Evolutionary conservation across 2,888 invertebrate species (phyloP).

Genomic region (Mellilla xanthometata): DNA sequence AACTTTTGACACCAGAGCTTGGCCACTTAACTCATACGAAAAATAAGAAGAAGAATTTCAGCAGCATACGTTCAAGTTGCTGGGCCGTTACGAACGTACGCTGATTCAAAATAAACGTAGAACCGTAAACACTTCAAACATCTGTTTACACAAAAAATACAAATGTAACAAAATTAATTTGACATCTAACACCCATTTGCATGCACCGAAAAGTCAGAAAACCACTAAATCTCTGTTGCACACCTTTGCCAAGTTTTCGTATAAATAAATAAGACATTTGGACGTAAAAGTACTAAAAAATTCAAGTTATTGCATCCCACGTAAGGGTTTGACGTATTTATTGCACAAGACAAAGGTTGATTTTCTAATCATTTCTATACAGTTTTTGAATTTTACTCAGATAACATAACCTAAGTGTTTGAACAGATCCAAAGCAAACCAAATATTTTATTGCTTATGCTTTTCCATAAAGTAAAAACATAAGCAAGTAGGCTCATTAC

Average conservation of each 20-base stretch:
- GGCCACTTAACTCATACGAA: no score
- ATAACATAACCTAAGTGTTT: neutral
- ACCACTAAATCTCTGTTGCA: constrained; percentile 25
- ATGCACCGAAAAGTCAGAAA: constrained; percentile 28
- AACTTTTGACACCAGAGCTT: no score
- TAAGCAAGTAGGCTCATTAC: no score
- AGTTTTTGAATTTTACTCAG: neutral
- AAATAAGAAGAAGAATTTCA: no score
- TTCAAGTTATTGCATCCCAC: constrained; percentile 26
- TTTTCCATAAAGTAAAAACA: no score
- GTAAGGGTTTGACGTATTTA: constrained; percentile 31
- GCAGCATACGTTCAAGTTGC: constrained; percentile 2
- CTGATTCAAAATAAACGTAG: no score
- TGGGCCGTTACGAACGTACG: constrained; percentile 10
- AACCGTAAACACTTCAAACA: constrained; percentile 33
- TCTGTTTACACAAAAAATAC: constrained; percentile 29
- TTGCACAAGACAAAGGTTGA: constrained; percentile 21
- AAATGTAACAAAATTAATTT: constrained; percentile 23
- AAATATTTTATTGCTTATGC: no score
- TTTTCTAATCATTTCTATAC: constrained; percentile 17
- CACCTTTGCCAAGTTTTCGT: constrained; percentile 8
- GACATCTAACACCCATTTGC: constrained; percentile 19
- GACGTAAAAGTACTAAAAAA: constrained; percentile 24
- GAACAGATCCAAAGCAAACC: no score
- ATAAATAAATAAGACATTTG: constrained; percentile 6